phyloP scores from a whole-genome alignment of 2,797 vertebrate species.

The Thamnophis elegans region DNA sequence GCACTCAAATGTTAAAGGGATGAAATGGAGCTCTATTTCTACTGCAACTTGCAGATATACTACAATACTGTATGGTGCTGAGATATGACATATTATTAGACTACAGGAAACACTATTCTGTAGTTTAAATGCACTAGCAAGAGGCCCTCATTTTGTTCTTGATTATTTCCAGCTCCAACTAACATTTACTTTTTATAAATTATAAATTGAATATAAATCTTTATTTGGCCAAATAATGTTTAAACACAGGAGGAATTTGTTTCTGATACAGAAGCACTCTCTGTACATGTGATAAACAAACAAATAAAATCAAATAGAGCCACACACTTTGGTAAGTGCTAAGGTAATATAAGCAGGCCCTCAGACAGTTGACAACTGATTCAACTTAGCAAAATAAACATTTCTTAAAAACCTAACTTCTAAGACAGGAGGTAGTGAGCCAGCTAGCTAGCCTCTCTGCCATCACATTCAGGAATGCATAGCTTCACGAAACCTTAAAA shows the following conservation, averaged over 20 bases:
- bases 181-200: background rate
- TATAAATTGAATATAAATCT: background rate
- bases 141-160: background rate
- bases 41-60: background rate
- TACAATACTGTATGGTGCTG: background rate
- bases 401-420: background rate
- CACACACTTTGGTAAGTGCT: background rate
- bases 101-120: background rate
- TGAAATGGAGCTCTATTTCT: background rate
- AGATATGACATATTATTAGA: background rate
- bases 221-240: background rate
- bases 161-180: background rate
- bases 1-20: background rate
- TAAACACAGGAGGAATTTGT: background rate
- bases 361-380: background rate
- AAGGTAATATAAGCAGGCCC: background rate
- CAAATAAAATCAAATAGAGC: background rate
- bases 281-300: background rate
- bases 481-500: background rate
- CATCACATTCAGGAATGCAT: background rate
- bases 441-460: background rate
- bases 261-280: background rate
- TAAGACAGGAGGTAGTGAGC: background rate
- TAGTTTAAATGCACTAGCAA: background rate
- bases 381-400: background rate